Percentiles rank a stretch among this genome's conserved stretches.
phyloP scores from a whole-genome alignment of 1,140 invertebrate genomes.

The fruit fly (Drosophila melanogaster) region DNA sequence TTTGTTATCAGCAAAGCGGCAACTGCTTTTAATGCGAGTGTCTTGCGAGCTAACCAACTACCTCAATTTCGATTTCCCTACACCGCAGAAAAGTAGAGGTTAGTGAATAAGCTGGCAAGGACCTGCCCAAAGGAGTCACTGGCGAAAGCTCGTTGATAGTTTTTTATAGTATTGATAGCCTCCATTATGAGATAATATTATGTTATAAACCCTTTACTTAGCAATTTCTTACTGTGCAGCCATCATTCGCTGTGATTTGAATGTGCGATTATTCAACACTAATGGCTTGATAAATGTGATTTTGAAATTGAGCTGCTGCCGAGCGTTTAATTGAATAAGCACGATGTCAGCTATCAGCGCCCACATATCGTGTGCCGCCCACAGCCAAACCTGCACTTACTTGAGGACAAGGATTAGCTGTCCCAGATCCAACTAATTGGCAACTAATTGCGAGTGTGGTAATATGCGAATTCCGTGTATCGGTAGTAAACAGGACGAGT shows the following conservation, averaged over 20 bases:
- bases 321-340: slow-evolving; percentile 79
- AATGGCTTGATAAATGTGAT: slow-evolving; percentile 83
- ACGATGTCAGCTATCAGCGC: slow-evolving; percentile 46
- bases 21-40: slow-evolving; percentile 74
- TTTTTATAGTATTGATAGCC: too few relatives aligned
- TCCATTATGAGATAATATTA: too few relatives aligned
- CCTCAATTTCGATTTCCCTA: not conserved
- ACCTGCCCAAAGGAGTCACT: too few relatives aligned
- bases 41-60: slow-evolving; percentile 10
- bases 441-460: slow-evolving; percentile 69
- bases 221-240: slow-evolving; percentile 9
- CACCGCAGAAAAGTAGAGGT: not conserved
- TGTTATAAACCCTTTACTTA: too few relatives aligned
- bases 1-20: slow-evolving; percentile 74
- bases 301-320: slow-evolving; percentile 72
- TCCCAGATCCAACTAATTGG: slow-evolving; percentile 56
- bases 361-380: slow-evolving; percentile 17
- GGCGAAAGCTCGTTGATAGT: too few relatives aligned
- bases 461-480: slow-evolving; percentile 35
- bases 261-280: slow-evolving; percentile 75
- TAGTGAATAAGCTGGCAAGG: too few relatives aligned
- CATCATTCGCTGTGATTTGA: slow-evolving; percentile 11
- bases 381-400: not conserved
- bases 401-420: not conserved
- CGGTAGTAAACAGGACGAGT: slow-evolving; percentile 3